Conservation (phyloP, 1,140 invertebrate species). For the Varroa destructor region DNA sequence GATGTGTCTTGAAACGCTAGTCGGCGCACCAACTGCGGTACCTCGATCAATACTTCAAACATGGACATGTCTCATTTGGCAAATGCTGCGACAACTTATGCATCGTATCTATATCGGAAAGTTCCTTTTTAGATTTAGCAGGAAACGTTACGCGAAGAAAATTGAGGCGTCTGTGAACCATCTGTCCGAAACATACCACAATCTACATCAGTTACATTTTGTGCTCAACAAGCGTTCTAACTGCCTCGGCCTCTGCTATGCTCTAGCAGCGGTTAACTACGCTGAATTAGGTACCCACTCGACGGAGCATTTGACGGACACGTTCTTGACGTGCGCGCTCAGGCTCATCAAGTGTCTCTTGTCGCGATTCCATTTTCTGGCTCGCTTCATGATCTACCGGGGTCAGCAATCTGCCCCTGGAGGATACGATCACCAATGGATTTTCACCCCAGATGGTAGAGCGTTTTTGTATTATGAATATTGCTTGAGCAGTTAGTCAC, state of each 20-base stretch:
- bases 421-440: conserved; percentile 27
- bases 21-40: conserved; percentile 17
- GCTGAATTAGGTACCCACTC: conserved; percentile 10
- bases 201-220: conserved; percentile 20
- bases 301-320: conserved; percentile 10
- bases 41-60: conserved; percentile 20
- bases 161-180: conserved; percentile 9
- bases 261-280: conserved; percentile 19
- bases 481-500: too few relatives aligned
- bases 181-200: conserved; percentile 19
- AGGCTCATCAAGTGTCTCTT: conserved; percentile 23
- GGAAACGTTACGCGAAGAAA: conserved; percentile 18
- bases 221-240: conserved; percentile 13
- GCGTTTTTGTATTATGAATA: too few relatives aligned
- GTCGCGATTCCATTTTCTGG: conserved; percentile 22
- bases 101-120: conserved; percentile 24
- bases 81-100: conserved; percentile 17
- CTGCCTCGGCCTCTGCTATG: conserved; percentile 15
- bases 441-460: conserved; percentile 10
- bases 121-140: conserved; percentile 14
- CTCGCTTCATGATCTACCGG: conserved; percentile 17
- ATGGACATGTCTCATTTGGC: conserved; percentile 22
- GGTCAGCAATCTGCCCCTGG: conserved; percentile 15
- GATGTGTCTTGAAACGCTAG: conserved; percentile 16
- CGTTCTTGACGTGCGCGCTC: conserved; percentile 12